Conservation (phyloP, 2,797 vertebrate species). For the Chelonia mydas region DNA sequence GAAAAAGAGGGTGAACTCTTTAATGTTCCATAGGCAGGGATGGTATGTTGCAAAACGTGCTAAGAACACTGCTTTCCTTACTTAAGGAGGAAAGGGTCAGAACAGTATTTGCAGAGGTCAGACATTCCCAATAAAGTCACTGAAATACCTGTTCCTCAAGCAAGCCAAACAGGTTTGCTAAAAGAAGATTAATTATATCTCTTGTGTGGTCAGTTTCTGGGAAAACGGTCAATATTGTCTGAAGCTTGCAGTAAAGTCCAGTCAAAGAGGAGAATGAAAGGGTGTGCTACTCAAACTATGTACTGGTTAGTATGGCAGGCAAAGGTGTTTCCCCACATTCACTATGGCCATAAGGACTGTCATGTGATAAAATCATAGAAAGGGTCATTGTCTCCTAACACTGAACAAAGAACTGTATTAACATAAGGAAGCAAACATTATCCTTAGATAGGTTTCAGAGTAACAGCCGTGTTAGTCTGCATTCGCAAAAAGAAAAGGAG, state of each 20-base stretch:
- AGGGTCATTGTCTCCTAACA: background rate
- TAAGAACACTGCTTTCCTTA: background rate
- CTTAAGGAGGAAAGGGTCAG: background rate
- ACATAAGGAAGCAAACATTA: background rate
- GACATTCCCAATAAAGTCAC: background rate
- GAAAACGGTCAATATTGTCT: background rate
- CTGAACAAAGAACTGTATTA: constrained; percentile 26
- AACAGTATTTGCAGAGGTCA: constrained; percentile 8
- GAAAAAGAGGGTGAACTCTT: background rate
- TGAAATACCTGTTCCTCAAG: constrained; percentile 54
- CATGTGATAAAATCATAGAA: constrained; percentile 36
- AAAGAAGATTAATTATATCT: background rate
- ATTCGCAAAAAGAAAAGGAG: too few relatives aligned
- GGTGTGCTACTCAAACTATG: background rate
- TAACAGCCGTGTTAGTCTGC: too few relatives aligned
- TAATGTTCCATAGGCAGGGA: background rate
- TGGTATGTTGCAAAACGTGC: background rate
- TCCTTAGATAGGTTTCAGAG: too few relatives aligned
- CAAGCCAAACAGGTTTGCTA: constrained; percentile 42
- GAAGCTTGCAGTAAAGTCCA: constrained; percentile 8
- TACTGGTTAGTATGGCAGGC: background rate
- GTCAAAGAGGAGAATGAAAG: constrained; percentile 19
- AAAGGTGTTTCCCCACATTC: background rate
- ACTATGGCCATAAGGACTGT: background rate
- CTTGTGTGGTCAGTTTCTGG: background rate